Conservation (phyloP, 2,797 vertebrate species). For the Pangasius macronema region DNA sequence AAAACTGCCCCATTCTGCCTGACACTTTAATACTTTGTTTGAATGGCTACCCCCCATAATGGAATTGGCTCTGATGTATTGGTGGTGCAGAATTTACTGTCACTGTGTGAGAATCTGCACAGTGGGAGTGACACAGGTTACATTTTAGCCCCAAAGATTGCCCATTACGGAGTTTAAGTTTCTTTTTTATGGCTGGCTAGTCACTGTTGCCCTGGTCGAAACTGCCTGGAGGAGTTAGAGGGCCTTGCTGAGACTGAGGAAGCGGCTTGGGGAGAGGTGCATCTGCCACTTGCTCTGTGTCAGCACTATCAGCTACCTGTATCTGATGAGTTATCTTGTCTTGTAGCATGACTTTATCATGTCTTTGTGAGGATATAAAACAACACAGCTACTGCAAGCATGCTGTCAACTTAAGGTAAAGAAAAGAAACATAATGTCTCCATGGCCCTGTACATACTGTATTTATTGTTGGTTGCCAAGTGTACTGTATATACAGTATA, state of each 20-base stretch:
- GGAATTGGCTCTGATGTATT: conserved; percentile 51
- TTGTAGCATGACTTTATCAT: conserved; percentile 52
- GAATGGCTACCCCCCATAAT: conserved; percentile 55
- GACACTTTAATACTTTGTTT: conserved; percentile 62
- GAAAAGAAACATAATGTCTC: conserved; percentile 30
- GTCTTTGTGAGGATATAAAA: conserved; percentile 56
- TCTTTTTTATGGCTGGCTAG: conserved; percentile 55
- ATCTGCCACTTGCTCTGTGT: conserved; percentile 47
- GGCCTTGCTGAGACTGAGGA: conserved; percentile 35
- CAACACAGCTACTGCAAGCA: conserved; percentile 5
- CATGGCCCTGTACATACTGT: not conserved
- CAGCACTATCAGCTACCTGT: conserved; percentile 50
- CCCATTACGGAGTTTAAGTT: conserved; percentile 60
- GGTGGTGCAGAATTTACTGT: conserved; percentile 55
- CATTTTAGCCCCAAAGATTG: conserved; percentile 59
- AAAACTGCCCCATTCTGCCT: conserved; percentile 55
- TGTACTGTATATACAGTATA: not conserved
- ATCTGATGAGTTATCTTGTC: conserved; percentile 58
- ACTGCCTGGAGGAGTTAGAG: conserved; percentile 50
- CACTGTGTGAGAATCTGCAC: conserved; percentile 45
- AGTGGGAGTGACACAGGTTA: conserved; percentile 54
- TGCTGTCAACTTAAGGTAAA: conserved; percentile 39
- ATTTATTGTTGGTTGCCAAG: not conserved
- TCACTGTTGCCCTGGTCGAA: conserved; percentile 44
- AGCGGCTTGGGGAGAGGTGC: conserved; percentile 35